Conservation (phyloP, 2,888 invertebrate species). For the Oxyteleia sp. region DNA sequence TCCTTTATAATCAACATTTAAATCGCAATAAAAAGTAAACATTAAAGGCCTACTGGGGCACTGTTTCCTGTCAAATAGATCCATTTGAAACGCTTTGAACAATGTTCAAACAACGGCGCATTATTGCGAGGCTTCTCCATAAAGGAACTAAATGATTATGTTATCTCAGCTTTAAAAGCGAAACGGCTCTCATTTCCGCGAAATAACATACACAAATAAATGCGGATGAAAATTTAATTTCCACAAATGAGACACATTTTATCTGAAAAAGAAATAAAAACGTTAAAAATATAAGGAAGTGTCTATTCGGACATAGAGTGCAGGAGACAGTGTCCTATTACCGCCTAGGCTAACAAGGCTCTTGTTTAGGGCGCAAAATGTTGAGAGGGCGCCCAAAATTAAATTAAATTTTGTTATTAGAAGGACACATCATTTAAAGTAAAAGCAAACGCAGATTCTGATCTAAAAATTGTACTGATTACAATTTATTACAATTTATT, state of each 20-base stretch:
- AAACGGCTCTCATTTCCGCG: constrained; percentile 62
- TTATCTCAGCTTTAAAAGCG: constrained; percentile 60
- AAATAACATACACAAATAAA: constrained; percentile 32
- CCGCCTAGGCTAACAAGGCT: too few species aligned
- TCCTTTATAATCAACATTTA: not conserved
- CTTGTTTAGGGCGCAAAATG: too few species aligned
- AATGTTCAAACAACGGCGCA: constrained; percentile 48
- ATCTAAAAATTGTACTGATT: too few species aligned
- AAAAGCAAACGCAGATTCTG: too few species aligned
- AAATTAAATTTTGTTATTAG: too few species aligned
- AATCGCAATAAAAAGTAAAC: constrained; percentile 40
- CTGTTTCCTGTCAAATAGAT: constrained; percentile 54
- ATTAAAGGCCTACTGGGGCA: constrained; percentile 35
- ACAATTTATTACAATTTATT: too few species aligned
- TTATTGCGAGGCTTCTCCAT: constrained; percentile 39
- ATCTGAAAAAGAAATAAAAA: too few species aligned
- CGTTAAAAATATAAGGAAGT: too few species aligned
- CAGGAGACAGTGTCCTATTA: too few species aligned
- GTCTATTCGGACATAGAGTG: too few species aligned
- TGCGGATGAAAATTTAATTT: constrained; percentile 13
- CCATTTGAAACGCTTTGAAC: constrained; percentile 54
- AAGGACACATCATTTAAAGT: too few species aligned
- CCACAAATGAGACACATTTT: not conserved
- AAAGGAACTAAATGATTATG: constrained; percentile 64
- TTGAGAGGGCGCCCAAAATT: too few species aligned